These are phyloP conservation scores for Mallotus villosus DNA, from an alignment of 2,797 vertebrate species.

Conservation along the genomic window DNA sequence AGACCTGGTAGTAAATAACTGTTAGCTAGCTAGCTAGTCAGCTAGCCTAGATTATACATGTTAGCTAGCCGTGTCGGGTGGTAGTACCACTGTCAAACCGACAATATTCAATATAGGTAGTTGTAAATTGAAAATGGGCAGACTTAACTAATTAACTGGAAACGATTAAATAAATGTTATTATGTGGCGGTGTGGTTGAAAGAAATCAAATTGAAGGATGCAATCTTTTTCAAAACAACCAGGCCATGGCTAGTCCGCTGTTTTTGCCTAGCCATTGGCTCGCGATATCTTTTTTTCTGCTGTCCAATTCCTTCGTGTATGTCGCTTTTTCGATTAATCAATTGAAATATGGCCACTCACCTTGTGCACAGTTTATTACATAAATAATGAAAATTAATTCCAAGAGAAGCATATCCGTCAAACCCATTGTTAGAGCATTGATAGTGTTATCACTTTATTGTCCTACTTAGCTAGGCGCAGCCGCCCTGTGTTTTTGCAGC, in stretches of 20 bases:
- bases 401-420: conserved; percentile 67
- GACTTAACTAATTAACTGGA: neutral
- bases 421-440: conserved; percentile 78
- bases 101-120: neutral
- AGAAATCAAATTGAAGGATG: conserved; percentile 63
- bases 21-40: neutral
- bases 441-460: conserved; percentile 75
- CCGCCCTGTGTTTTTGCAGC: conserved; percentile 79
- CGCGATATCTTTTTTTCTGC: conserved; percentile 31
- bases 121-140: neutral
- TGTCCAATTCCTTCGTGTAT: conserved; percentile 48
- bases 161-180: neutral
- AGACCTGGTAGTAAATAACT: neutral
- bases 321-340: conserved; percentile 29
- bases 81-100: neutral
- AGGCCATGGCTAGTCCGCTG: conserved; percentile 58
- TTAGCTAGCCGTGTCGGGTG: neutral
- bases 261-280: conserved; percentile 23
- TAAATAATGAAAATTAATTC: conserved; percentile 66
- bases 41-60: neutral
- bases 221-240: conserved; percentile 72
- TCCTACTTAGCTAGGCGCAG: conserved; percentile 78
- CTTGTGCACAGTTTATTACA: conserved; percentile 64
- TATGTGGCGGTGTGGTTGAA: conserved; percentile 1
- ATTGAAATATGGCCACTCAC: conserved; percentile 62